These are phyloP conservation scores for Trogon melanurus DNA, from an alignment of 2,113 vertebrate genomes.

Conservation along the genomic window DNA sequence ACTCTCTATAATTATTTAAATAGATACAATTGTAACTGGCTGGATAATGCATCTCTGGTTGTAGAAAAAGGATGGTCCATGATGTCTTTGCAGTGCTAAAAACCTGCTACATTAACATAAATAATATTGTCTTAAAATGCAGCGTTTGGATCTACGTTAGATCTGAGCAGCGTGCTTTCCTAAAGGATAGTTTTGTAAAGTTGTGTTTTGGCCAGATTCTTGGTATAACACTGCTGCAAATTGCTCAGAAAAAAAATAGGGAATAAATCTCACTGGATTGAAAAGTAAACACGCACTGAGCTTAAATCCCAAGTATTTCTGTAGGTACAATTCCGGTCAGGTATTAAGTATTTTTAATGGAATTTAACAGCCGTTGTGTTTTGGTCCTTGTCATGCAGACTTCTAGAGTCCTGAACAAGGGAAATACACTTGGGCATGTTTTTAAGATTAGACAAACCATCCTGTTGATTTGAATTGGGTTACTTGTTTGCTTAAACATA, in stretches of 20 bases:
- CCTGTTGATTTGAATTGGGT: neutral
- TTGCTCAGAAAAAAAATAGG: neutral
- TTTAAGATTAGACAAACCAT: neutral
- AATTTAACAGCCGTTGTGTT: neutral
- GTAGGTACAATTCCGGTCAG: neutral
- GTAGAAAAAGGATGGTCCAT: neutral
- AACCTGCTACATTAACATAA: neutral
- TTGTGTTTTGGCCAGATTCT: neutral
- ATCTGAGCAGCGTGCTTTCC: neutral
- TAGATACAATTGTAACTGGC: neutral
- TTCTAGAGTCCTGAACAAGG: neutral
- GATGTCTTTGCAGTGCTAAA: neutral
- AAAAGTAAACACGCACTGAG: neutral
- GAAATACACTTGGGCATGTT: neutral
- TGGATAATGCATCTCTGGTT: neutral
- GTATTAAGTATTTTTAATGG: neutral
- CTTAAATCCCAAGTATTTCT: neutral
- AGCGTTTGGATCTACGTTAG: neutral
- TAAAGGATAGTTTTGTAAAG: neutral
- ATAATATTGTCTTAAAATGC: neutral
- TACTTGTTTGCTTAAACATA: neutral
- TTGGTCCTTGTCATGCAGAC: neutral
- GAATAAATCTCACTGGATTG: neutral
- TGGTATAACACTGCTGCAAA: neutral
- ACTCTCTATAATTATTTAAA: neutral